Conservation (phyloP, 2,797 vertebrate genomes). For the Salarias fasciatus region DNA sequence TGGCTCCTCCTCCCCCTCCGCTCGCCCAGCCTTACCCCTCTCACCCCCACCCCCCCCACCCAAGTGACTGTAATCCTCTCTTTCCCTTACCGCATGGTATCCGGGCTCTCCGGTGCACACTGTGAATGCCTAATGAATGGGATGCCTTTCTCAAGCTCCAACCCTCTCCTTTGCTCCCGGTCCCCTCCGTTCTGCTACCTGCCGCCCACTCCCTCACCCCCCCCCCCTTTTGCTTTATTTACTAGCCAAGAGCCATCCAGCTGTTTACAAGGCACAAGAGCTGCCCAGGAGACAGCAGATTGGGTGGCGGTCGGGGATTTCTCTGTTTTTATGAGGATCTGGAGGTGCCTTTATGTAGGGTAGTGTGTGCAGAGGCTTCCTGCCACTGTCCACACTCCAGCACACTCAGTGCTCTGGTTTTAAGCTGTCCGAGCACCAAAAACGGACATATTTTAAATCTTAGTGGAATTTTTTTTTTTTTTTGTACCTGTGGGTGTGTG, state of each 20-base stretch:
- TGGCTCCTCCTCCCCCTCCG: slow-evolving; percentile 3
- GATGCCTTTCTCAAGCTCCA: slow-evolving; percentile 61
- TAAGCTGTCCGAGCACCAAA: too few relatives aligned
- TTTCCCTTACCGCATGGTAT: slow-evolving; percentile 55
- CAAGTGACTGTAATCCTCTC: slow-evolving; percentile 44
- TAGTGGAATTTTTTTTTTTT: background rate
- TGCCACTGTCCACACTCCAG: slow-evolving; percentile 7
- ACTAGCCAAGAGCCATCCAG: slow-evolving; percentile 56
- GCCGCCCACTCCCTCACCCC: slow-evolving; percentile 32
- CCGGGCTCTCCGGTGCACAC: slow-evolving; percentile 49
- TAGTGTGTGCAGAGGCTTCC: slow-evolving; percentile 9
- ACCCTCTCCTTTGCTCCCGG: background rate
- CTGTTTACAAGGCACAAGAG: slow-evolving; percentile 51
- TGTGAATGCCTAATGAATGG: slow-evolving; percentile 72
- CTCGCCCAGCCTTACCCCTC: background rate
- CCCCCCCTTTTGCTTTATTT: slow-evolving; percentile 53
- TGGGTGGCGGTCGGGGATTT: background rate
- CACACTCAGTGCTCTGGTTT: background rate
- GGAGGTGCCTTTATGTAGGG: background rate
- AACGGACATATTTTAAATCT: background rate
- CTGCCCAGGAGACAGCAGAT: slow-evolving; percentile 40
- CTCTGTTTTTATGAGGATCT: slow-evolving; percentile 6
- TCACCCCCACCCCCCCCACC: fast-evolving
- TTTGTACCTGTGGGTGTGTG: slow-evolving; percentile 6
- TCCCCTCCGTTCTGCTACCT: slow-evolving; percentile 23